Base-by-base conservation (phyloP, 1,140 invertebrate genomes). In the Steinernema feltiae region DNA sequence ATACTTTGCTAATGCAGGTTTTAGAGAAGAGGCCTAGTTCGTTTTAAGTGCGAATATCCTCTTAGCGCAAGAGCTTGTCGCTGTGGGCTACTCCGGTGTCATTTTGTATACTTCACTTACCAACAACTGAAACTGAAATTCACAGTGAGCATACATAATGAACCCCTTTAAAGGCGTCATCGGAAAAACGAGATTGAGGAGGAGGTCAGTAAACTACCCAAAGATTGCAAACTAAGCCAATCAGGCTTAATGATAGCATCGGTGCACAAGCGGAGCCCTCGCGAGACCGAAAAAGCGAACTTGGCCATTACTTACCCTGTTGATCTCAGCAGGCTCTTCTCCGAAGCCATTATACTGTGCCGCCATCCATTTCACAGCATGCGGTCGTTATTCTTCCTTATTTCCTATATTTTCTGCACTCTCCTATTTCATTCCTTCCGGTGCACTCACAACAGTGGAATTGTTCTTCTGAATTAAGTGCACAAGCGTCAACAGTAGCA, bases 221-320 rank as follows among this genome's bases (percentile, higher is more conserved):
- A 18, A 27, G 53, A 63, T 63, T 63, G 53, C 53, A 63, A 63
- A 63, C 53, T 63, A 63, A 63, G 53, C 53, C 53, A 63, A 63
- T 63, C 53, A 63, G 24, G 24, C 53, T 63, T 63, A 63, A 63
- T 63, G 53, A 27, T 21, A 63, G 15, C 53, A 63, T 63, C 53
- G 53, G 53, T 63, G 53, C 53, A 63, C 15, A 12, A n/a, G 3
- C 3, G 24, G 24, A 3, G 53, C 53, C 7, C 53, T 3, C 53
- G 53, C 3, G n/a, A n/a, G n/a, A n/a, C 2, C 15, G 53, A 63
- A 63, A 63, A 63, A 63, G 53, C 53, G 53, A 63, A 63, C 53
- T 63, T 63, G 7, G 7, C 12, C 53, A 21, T 63, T 21, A 63
- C 15, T 63, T 63, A 63, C 24, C 53, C 24, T 63, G 53, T 63